Percentiles rank a stretch among this genome's conserved stretches.
Conservation (phyloP, 2,113 vertebrate genomes). For the Zosterops pallidus region DNA sequence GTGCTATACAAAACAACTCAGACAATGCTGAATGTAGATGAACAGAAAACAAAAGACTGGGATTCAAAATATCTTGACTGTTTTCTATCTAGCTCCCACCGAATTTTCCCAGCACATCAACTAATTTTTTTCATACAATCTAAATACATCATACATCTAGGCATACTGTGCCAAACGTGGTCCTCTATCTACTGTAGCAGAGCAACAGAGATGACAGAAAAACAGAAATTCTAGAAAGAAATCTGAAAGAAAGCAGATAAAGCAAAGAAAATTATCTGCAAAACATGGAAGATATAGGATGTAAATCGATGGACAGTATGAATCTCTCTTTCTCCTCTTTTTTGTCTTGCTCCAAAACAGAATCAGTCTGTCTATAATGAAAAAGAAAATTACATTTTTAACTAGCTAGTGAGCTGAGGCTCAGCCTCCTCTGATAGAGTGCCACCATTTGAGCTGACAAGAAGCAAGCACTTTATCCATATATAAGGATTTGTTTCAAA, state of each 20-base stretch:
- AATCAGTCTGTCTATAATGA: background rate
- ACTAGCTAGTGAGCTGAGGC: background rate
- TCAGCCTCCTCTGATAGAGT: background rate
- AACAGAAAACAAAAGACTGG: background rate
- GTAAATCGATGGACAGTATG: background rate
- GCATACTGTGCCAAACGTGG: background rate
- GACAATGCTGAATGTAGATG: background rate
- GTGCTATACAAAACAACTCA: background rate
- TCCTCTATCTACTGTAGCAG: background rate
- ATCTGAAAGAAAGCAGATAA: background rate
- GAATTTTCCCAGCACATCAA: background rate
- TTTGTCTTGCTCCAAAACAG: background rate
- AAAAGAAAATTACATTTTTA: background rate
- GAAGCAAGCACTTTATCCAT: background rate
- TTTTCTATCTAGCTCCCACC: background rate
- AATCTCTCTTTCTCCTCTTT: background rate
- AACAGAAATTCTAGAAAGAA: background rate
- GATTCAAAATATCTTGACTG: background rate
- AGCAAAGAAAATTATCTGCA: background rate
- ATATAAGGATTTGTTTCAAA: background rate
- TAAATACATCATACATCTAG: background rate
- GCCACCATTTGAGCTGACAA: background rate
- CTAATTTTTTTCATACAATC: background rate
- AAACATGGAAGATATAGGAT: background rate
- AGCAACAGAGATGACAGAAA: background rate